phyloP scores from a whole-genome alignment of 2,797 vertebrate genomes.

The Tachyglossus aculeatus region DNA sequence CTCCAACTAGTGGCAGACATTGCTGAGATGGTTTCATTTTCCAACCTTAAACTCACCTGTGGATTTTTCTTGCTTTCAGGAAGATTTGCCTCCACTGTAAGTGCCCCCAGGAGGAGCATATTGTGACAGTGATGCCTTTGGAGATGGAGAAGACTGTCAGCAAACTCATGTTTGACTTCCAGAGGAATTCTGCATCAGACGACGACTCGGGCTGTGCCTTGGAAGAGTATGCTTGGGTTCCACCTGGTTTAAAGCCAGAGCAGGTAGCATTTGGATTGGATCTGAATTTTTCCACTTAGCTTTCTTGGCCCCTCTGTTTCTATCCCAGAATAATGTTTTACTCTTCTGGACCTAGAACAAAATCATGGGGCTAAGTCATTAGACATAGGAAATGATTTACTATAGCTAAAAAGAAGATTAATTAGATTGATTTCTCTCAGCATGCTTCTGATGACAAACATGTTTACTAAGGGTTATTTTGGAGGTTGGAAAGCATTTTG shows the following conservation, averaged over 20 bases:
- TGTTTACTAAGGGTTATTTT: background rate
- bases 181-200: constrained; percentile 97
- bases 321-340: background rate
- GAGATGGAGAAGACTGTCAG: constrained; percentile 99
- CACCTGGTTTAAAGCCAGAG: constrained; percentile 95
- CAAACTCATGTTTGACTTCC: constrained; percentile 99
- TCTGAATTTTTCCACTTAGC: background rate
- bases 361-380: too few species aligned
- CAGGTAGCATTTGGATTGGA: constrained; percentile 78
- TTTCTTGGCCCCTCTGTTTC: background rate
- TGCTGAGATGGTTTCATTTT: background rate
- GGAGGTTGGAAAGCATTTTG: background rate
- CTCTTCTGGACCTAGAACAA: background rate
- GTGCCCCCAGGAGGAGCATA: constrained; percentile 96
- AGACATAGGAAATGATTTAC: background rate
- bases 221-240: constrained; percentile 98
- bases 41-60: constrained; percentile 21
- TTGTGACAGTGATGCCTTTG: constrained; percentile 91
- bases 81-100: constrained; percentile 99
- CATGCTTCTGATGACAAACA: background rate
- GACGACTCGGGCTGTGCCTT: constrained; percentile 97
- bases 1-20: constrained; percentile 4
- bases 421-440: background rate
- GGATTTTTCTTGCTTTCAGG: constrained; percentile 67
- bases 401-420: background rate